A percentile compares a stretch with the other conserved stretches of the same genome.
phyloP scores from a whole-genome alignment of 1,140 invertebrate species.

The Leptinotarsa lineolata region DNA sequence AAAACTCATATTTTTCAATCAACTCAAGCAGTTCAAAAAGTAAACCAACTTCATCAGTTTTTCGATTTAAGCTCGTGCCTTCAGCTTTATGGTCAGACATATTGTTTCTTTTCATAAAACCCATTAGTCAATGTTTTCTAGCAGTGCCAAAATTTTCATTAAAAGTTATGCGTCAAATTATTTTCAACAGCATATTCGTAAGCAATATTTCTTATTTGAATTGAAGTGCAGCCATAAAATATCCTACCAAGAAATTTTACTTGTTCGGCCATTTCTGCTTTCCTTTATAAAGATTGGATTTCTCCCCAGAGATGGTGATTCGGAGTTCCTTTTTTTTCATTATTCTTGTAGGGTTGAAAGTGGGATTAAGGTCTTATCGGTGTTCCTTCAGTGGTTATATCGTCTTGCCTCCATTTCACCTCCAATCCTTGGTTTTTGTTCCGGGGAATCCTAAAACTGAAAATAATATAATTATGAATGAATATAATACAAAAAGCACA shows the following conservation, averaged over 20 bases:
- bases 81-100: not conserved
- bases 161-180: not conserved
- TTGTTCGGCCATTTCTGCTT: not conserved
- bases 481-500: not conserved
- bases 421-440: not conserved
- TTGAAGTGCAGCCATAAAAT: not conserved
- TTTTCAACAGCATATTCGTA: not conserved
- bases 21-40: not conserved
- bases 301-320: not conserved
- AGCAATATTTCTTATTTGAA: not conserved
- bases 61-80: not conserved
- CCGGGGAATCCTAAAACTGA: not conserved
- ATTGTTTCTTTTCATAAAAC: not conserved
- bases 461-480: not conserved
- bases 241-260: not conserved
- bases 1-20: not conserved
- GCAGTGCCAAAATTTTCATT: not conserved
- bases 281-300: not conserved
- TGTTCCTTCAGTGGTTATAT: not conserved
- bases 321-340: not conserved
- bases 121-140: not conserved
- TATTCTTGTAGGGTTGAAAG: not conserved
- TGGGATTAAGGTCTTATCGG: not conserved
- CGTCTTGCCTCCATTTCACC: not conserved
- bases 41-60: not conserved